Evolutionary conservation across 2,113 vertebrate species (phyloP).

Genomic region (Ahaetulla prasina): DNA sequence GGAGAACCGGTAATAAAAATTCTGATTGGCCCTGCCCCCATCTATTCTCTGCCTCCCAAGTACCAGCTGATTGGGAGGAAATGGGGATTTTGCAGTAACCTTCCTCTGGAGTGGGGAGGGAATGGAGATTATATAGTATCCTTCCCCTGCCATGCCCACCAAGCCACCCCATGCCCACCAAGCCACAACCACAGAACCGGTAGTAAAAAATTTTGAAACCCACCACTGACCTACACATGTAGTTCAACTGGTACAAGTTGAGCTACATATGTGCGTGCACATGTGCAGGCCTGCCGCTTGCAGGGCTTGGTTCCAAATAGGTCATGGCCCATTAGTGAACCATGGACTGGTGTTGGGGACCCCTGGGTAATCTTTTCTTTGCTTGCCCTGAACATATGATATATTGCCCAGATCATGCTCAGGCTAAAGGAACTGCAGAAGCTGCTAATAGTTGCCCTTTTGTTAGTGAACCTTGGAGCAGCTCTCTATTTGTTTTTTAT

Average conservation of each 20-base stretch:
- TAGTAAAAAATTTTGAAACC: no score
- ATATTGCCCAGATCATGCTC: neutral
- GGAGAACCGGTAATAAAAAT: no score
- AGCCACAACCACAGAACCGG: no score
- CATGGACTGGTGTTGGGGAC: neutral
- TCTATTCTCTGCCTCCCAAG: no score
- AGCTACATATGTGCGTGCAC: neutral
- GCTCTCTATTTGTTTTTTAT: neutral
- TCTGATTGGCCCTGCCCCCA: no score
- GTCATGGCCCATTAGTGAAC: neutral
- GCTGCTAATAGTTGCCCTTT: neutral
- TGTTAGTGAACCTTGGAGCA: neutral
- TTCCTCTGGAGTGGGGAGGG: no score
- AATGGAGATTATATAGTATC: no score
- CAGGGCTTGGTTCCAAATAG: neutral
- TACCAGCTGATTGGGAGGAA: no score
- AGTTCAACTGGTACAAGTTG: neutral
- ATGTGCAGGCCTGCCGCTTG: neutral
- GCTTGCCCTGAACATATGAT: neutral
- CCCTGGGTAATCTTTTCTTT: neutral
- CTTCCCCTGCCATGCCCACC: no score
- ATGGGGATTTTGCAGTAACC: no score
- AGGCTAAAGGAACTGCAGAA: neutral
- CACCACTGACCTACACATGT: rapidly evolving
- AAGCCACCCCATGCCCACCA: no score